Evolutionary conservation across 2,888 invertebrate genomes (phyloP), one percentile per base, ranked within the genome.

Genomic region (Drosophila putrida): DNA sequence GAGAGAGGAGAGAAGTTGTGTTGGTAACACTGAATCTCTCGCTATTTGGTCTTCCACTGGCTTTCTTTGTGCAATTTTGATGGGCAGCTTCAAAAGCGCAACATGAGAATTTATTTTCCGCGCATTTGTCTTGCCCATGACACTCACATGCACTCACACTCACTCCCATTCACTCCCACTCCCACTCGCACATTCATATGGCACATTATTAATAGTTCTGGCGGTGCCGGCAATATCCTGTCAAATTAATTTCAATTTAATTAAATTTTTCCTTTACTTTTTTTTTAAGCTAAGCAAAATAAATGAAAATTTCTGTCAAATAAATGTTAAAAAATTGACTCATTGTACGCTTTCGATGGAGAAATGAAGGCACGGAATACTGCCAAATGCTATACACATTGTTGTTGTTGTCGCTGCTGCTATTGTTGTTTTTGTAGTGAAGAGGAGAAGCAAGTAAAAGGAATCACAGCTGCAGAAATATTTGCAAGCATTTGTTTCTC

Each of bases 221-320:
- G 63, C 57, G 64, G 55, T 70, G 83, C 69, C 65, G 50, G 88
- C 86, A 85, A 80, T 72, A 80, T 80, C 71, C 81, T 81, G 88
- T 88, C 90, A 89, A 88, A 88, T 88, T 90, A 88, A 88, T 90
- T 88, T 89, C 83, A 88, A 80, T 89, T 89, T 89, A 83, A 88
- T 90, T 90, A 87, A 89, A 87, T 53, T 53, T 43, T 36, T 50
- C 66, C 38, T 51, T 70, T 41, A 43, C 28, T 20, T 55, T 35
- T 54, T 36, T 11, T 33, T 44, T 38, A 55, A 41, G 64, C 74
- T 79, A 74, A 82, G 69, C 68, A 71, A 89, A 84, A 85, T 78
- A 85, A 89, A 86, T 84, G 80, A 78, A 82, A 86, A 80, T 79
- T 84, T 78, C 84, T 87, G 84, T 84, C 89, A 89, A 87, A 89